These are phyloP conservation scores for Athalia rosae DNA, from an alignment of 2,888 invertebrate species.

Conservation along the genomic window DNA sequence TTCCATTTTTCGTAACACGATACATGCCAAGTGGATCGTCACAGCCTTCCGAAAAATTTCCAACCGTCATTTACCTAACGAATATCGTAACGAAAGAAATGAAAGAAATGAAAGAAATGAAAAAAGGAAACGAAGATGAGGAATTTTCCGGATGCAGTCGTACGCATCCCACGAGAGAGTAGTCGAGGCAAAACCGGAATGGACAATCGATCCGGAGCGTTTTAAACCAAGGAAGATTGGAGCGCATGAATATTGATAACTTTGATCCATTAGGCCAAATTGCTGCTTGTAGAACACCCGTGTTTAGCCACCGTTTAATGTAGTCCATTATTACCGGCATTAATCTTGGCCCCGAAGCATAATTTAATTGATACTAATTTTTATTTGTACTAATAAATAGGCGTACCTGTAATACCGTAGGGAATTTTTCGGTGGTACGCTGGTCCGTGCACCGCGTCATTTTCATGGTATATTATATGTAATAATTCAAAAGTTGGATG, in stretches of 20 bases:
- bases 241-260: conserved; percentile 25
- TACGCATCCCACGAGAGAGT: background rate
- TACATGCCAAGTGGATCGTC: no score
- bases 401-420: no score
- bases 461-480: no score
- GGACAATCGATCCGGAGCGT: background rate
- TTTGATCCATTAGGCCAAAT: conserved; percentile 22
- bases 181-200: conserved; percentile 8
- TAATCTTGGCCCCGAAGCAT: background rate
- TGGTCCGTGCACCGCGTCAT: no score
- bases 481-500: no score
- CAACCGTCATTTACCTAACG: no score
- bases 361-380: background rate
- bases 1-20: no score
- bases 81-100: no score
- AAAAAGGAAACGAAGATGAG: background rate
- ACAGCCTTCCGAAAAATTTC: no score
- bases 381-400: no score
- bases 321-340: background rate
- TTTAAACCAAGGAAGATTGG: conserved; percentile 5
- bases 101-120: no score
- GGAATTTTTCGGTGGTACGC: no score
- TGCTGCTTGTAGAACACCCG: conserved; percentile 12
- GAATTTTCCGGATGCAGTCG: background rate
- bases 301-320: conserved; percentile 10